A percentile compares a stretch with the other conserved stretches of the same genome.
Evolutionary conservation across 2,888 invertebrate genomes (phyloP).

Genomic region (Rhimphoctona megacephalus): DNA sequence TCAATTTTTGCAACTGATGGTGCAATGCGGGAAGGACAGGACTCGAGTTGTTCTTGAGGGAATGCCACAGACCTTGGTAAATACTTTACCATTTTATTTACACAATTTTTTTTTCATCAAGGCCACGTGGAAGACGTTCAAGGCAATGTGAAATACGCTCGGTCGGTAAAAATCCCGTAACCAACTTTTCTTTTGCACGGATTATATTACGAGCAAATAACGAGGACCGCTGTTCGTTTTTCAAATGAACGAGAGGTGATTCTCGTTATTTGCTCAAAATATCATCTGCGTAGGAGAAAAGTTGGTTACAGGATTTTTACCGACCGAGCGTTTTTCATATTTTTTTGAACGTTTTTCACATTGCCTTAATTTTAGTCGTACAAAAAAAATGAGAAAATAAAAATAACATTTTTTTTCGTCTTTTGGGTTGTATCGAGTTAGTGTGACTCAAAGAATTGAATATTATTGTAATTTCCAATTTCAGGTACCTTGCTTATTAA

Average conservation of each 20-base stretch:
- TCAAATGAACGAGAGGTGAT: no score
- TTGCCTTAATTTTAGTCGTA: background rate
- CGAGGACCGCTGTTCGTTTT: no score
- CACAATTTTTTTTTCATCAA: no score
- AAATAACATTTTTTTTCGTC: background rate
- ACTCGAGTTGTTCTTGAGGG: constrained; percentile 90
- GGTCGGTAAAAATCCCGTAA: no score
- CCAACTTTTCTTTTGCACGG: no score
- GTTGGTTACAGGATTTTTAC: no score
- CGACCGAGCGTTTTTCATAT: no score
- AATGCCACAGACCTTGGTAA: constrained; percentile 90
- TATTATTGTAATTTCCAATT: constrained; percentile 46
- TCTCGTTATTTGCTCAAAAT: no score
- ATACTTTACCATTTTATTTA: constrained; percentile 47
- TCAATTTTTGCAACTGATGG: constrained; percentile 91
- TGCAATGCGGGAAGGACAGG: constrained; percentile 91
- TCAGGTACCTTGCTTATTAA: constrained; percentile 91
- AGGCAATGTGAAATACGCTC: no score
- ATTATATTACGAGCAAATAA: no score
- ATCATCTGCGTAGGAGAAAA: no score
- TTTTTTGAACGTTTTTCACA: background rate
- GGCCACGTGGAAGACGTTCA: no score
- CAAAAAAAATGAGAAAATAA: background rate
- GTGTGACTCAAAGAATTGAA: background rate
- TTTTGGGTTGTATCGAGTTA: background rate